A percentile compares a stretch with the other conserved stretches of the same genome.
These are phyloP conservation scores for Lissocephala sabroskyi DNA, from an alignment of 2,888 invertebrate genomes.

Conservation along the genomic window DNA sequence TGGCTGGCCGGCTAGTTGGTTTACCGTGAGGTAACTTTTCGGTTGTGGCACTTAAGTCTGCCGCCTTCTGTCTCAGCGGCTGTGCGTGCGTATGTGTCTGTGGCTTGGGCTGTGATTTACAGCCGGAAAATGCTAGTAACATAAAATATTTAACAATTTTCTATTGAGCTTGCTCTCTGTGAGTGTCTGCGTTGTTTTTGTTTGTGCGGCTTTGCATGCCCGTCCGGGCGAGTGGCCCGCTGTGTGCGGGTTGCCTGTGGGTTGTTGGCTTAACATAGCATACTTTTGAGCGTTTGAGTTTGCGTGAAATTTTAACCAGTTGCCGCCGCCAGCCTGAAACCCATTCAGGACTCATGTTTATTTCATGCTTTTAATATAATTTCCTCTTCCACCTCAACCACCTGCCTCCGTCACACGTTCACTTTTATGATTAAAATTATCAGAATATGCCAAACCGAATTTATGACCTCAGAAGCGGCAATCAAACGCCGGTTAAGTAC, in stretches of 20 bases:
- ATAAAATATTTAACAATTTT: constrained; percentile 50
- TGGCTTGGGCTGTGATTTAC: constrained; percentile 53
- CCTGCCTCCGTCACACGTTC: constrained; percentile 10
- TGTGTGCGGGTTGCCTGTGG: not conserved
- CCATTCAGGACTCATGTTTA: constrained; percentile 10
- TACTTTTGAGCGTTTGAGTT: constrained; percentile 22
- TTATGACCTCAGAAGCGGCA: not conserved
- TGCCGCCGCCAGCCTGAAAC: not conserved
- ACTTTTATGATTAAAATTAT: constrained; percentile 18
- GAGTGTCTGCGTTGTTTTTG: constrained; percentile 2
- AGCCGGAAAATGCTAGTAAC: constrained; percentile 56
- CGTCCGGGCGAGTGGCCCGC: too few relatives aligned
- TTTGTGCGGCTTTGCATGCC: constrained; percentile 20
- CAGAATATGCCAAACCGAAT: constrained; percentile 3
- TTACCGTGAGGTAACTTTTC: constrained; percentile 19
- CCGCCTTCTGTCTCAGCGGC: not conserved
- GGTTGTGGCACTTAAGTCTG: constrained; percentile 27
- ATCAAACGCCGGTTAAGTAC: not conserved
- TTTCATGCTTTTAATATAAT: constrained; percentile 17
- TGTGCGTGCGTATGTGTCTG: constrained; percentile 26
- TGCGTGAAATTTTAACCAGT: constrained; percentile 41
- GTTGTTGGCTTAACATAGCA: constrained; percentile 26
- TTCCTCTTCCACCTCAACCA: constrained; percentile 1
- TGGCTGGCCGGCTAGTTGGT: not conserved
- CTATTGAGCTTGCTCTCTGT: constrained; percentile 30